Evolutionary conservation across 64 coral and sea anemone genomes (phyloP), one percentile per base, ranked within the genome.

Genomic region (Pocillopora damicornis): DNA sequence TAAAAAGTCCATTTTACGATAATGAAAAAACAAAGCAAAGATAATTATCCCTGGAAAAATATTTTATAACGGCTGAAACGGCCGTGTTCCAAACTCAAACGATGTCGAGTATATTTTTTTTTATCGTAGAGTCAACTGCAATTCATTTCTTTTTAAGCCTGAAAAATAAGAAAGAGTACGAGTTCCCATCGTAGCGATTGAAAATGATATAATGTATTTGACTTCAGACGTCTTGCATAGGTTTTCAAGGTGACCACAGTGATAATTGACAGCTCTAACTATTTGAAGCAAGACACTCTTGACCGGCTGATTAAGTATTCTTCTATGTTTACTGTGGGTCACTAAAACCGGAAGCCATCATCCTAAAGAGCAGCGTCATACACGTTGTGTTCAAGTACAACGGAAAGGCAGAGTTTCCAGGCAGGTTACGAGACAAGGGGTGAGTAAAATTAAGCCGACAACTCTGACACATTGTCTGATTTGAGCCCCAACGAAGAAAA

Each of bases 391-490:
- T 89, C 76, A 64, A 34, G 76, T 79, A 61, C 37, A 77, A 36
- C 38, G 76, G 76, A 9, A 79, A 79, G 14, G 67, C 75, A 8
- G 37, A 76, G 87, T 35, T 87, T 89, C 76, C 59, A 89, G 23
- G 87, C 76, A 6, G 56, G 61, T 13, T 89, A 58, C 67, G 42
- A 64, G 69, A 9, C 87, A 59, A 67, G 30, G 26, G 26, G 76
- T 89, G 26, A 89, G 76, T 89, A 88, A 62, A 9, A 68, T 22
- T 68, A 17, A 17, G 23, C 7, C 23, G 30, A 30, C 65, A 18
- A n/a, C 18, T 22, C 65, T 68, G 23, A 22, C 17, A 22, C 23
- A 30, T 30, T 30, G 30, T 30, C 30, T 30, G 30, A 30, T 30
- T 30, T 30, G 30, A 30, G 30, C 30, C 30, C 30, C 30, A 30